Percentiles rank a stretch among this genome's conserved stretches.
These are phyloP conservation scores for Pheosia tremula DNA, from an alignment of 2,888 invertebrate species.

Conservation along the genomic window DNA sequence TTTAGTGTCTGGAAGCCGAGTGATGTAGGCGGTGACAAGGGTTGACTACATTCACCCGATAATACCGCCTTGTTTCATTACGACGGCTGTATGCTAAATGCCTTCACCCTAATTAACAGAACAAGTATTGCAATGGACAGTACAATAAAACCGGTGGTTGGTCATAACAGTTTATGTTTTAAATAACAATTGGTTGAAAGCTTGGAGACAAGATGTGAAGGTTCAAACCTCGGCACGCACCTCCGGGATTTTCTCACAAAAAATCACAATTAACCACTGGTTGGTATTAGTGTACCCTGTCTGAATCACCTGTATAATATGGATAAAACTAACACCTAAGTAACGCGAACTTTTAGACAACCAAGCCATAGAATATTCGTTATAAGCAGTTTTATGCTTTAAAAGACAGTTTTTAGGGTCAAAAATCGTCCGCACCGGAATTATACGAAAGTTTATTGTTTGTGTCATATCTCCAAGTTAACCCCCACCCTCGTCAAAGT, in stretches of 20 bases:
- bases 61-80: constrained; percentile 47
- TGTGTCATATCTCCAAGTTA: background rate
- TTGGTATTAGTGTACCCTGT: too few species aligned
- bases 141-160: constrained; percentile 8
- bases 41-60: constrained; percentile 49
- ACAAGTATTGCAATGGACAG: constrained; percentile 38
- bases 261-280: too few species aligned
- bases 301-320: too few species aligned
- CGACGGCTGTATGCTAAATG: constrained; percentile 41
- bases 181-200: background rate
- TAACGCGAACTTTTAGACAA: too few species aligned
- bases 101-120: constrained; percentile 49
- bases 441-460: background rate
- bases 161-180: constrained; percentile 33
- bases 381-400: too few species aligned
- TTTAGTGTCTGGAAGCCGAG: constrained; percentile 33
- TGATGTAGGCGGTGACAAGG: constrained; percentile 46
- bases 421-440: background rate
- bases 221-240: too few species aligned
- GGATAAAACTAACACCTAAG: too few species aligned
- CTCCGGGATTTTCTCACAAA: too few species aligned
- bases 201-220: too few species aligned
- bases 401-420: too few species aligned
- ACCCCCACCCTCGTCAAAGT: background rate
- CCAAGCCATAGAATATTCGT: too few species aligned